These are phyloP conservation scores for Drosophila parthenogenetica DNA, from an alignment of 2,888 invertebrate species.

Conservation along the genomic window DNA sequence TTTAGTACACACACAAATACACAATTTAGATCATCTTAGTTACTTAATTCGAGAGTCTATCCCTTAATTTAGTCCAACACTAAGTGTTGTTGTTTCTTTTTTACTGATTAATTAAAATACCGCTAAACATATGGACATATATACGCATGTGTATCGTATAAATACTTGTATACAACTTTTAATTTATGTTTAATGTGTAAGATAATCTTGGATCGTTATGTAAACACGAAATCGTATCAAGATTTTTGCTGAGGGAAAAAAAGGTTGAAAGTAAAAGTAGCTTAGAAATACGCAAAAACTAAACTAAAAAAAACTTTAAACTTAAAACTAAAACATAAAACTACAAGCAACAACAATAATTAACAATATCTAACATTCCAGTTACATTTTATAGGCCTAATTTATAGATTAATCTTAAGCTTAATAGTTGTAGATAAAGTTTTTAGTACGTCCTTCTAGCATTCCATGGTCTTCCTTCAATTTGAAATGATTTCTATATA, in stretches of 20 bases:
- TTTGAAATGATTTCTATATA: constrained; percentile 64
- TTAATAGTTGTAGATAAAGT: constrained; percentile 32
- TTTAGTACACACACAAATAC: constrained; percentile 12
- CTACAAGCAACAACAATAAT: constrained; percentile 19
- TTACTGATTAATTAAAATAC: constrained; percentile 37
- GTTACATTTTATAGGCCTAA: constrained; percentile 61
- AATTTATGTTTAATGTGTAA: constrained; percentile 69
- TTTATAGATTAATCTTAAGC: constrained; percentile 46
- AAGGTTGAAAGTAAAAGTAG: constrained; percentile 76
- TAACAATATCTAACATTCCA: constrained; percentile 57
- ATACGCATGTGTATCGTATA: constrained; percentile 2
- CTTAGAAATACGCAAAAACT: constrained; percentile 28
- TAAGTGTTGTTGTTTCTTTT: constrained; percentile 67
- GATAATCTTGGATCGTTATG: constrained; percentile 59
- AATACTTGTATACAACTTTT: constrained; percentile 46
- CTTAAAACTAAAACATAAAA: constrained; percentile 9
- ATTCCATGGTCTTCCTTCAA: constrained; percentile 79
- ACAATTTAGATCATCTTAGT: constrained; percentile 35
- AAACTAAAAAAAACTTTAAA: neutral
- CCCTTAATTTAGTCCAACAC: constrained; percentile 58
- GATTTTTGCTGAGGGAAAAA: constrained; percentile 67
- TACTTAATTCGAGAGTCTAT: constrained; percentile 43
- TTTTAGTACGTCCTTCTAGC: constrained; percentile 58
- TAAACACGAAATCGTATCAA: constrained; percentile 53
- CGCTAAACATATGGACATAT: constrained; percentile 1